Base-by-base conservation (phyloP, 1,140 invertebrate genomes). In the Pseudomyrmex pallidus region DNA sequence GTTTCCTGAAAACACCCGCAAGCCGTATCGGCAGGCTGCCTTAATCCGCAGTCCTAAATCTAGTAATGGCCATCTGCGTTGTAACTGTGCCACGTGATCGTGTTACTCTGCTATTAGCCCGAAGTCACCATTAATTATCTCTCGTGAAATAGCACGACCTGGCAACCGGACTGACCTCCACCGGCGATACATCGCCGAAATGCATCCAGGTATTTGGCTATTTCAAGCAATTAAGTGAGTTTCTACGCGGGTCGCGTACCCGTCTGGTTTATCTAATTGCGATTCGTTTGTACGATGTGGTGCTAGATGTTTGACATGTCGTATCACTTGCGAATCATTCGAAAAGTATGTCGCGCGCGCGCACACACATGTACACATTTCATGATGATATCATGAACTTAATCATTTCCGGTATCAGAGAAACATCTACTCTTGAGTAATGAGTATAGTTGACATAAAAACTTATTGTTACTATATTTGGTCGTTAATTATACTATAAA, bases 111-210 rank as follows among this genome's bases (percentile, higher is more conserved):
- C 87, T 90, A 90, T 89, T 88, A 90, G 85, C 66, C 67, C n/a
- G 50, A 84, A 90, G 86, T 88, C 78, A 76, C 78, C 78, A 90
- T 90, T 90, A 91, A 91, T 91, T 91, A 90, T 86, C 85, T 82
- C 85, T 72, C n/a, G 56, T 87, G 87, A 87, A 88, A 88, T 85
- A 87, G 76, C 70, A 85, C 76, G 82, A 59, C 61, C 70, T 70
- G 64, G 85, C 63, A 84, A 54, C 85, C 64, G 59, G 74, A 12
- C 82, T 82, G 80, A 87, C 72, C 86, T 73, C 83, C 74, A 74
- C 70, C 64, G 67, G 48, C 48, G 59, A 61, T 84, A 87, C 85
- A 66, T 87, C 83, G 66, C 80, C 87, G 80, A 88, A 90, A 91
- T 86, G 85, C 82, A 90, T 89, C 74, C 82, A 85, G 88, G 74